These are phyloP conservation scores for Syngnathus scovelli DNA, from an alignment of 2,113 vertebrate genomes.

Conservation along the genomic window DNA sequence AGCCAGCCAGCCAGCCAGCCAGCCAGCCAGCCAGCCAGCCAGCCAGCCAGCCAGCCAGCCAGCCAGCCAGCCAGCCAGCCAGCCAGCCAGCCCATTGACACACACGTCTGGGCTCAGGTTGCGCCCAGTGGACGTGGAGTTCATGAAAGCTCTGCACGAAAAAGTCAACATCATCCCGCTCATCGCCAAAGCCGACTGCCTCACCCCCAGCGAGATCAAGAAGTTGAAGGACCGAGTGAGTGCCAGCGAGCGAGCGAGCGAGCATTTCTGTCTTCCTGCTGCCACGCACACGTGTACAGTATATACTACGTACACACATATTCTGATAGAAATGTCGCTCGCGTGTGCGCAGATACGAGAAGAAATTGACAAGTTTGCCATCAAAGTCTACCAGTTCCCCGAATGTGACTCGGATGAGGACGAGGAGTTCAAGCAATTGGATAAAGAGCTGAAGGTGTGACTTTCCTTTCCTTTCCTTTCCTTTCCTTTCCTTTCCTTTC, in stretches of 20 bases:
- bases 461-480: background rate
- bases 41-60: no score
- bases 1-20: no score
- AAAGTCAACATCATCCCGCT: constrained; percentile 97
- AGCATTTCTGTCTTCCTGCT: no score
- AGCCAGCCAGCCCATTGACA: no score
- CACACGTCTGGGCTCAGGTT: constrained; percentile 66
- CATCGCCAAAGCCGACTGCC: constrained; percentile 93
- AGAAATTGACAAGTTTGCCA: constrained; percentile 92
- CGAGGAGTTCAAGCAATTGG: constrained; percentile 92
- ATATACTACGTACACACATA: background rate
- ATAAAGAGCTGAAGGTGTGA: constrained; percentile 87
- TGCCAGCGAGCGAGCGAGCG: background rate
- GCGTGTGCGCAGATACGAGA: constrained; percentile 79
- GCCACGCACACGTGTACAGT: background rate
- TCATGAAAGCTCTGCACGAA: constrained; percentile 97
- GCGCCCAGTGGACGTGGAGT: constrained; percentile 92
- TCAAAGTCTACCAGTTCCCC: constrained; percentile 94
- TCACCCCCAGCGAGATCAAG: constrained; percentile 89
- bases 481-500: background rate
- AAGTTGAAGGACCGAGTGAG: constrained; percentile 96
- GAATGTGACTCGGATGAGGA: constrained; percentile 95
- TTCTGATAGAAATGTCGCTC: background rate
- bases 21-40: no score
- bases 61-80: no score